Base-by-base conservation (phyloP, 2,113 vertebrate genomes). In the Danionella cerebrum region DNA sequence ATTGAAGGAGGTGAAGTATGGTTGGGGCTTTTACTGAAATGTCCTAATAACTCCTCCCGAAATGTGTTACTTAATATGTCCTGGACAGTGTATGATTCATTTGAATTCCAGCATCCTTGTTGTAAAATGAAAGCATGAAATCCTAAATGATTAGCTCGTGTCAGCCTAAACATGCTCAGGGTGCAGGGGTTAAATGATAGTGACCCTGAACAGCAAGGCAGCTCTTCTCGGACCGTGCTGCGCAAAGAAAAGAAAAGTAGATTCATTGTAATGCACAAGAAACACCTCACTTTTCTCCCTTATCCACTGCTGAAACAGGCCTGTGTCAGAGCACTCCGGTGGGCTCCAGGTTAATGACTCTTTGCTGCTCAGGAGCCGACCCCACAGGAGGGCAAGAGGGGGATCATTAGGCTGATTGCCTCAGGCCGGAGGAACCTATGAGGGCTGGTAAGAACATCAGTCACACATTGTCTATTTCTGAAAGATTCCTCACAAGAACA, bases 341-440 rank as follows among this genome's bases (percentile, higher is more conserved):
- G 38, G 59, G 54, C 54, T 70, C 42, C 85, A 86, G 84, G 85
- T 86, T 88, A 87, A 88, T 87, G 81, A 88, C 84, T 81, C 73
- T 76, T 80, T 72, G 80, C 83, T 74, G 38, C 67, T 77, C 82
- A 83, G 79, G 44, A 69, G 51, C 33, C 57, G n/a, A 55, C 79
- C 83, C 81, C 75, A 16, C 38, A 79, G 82, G 65, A 12, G 63
- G 54, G 67, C 66, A 38, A 57, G 62, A 73, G 65, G 51, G 64
- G 79, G 66, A 74, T 84, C 82, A 86, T 84, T 85, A 85, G 73
- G 80, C 72, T 62, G 45, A 42, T 76, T 79, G 75, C 71, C 80
- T 79, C 58, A 18, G 70, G 78, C 66, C 13, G 42, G 21, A 45
- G 63, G 71, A 54, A 60, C 42, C 52, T 39, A 19, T 33, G 36